Evolutionary conservation across 2,113 vertebrate species (phyloP).

Genomic region (Podiceps cristatus): DNA sequence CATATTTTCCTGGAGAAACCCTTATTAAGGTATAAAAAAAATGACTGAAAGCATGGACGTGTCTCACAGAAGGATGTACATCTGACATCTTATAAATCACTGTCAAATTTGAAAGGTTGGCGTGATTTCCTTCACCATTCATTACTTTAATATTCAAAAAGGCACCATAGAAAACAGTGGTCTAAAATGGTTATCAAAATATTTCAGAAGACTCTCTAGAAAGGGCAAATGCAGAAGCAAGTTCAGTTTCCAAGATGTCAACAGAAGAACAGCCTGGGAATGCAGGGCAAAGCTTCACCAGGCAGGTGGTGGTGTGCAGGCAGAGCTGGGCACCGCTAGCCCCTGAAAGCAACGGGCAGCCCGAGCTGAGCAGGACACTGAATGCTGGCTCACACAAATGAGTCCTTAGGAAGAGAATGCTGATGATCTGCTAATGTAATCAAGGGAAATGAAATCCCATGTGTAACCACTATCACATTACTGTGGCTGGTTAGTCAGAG

Average conservation of each 20-base stretch:
- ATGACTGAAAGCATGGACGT: background rate
- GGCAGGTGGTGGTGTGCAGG: background rate
- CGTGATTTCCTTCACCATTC: background rate
- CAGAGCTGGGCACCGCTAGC: fast-evolving
- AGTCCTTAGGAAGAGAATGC: background rate
- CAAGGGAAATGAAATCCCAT: background rate
- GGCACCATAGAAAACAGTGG: background rate
- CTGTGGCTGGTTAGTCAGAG: background rate
- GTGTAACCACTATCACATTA: background rate
- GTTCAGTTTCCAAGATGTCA: background rate
- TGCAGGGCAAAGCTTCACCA: background rate
- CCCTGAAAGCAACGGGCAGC: background rate
- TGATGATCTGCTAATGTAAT: background rate
- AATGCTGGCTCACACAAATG: background rate
- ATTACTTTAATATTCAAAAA: background rate
- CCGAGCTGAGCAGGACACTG: background rate
- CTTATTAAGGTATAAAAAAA: background rate
- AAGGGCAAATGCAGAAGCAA: fast-evolving
- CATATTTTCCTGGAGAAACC: background rate
- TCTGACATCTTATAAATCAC: background rate
- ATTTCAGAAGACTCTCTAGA: background rate
- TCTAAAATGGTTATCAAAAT: background rate
- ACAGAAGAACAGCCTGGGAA: background rate
- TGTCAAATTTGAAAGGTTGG: background rate
- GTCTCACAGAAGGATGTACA: background rate